These are phyloP conservation scores for Melanogrammus aeglefinus DNA, from an alignment of 2,797 vertebrate species.

Conservation along the genomic window DNA sequence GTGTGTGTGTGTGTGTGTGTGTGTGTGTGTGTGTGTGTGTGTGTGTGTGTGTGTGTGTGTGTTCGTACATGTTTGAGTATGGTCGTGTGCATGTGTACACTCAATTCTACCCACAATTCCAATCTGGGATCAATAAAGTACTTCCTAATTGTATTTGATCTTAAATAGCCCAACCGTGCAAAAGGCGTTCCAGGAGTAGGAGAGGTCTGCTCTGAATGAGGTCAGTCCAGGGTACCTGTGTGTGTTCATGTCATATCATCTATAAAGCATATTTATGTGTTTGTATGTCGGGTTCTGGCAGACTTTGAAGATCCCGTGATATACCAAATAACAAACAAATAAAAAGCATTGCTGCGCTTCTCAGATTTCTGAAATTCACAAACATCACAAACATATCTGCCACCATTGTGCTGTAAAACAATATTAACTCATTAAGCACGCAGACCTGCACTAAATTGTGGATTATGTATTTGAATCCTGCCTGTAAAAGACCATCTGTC, in stretches of 20 bases:
- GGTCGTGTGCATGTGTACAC: too few relatives aligned
- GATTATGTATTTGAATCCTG: constrained; percentile 24
- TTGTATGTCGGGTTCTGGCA: neutral
- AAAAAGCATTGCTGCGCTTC: neutral
- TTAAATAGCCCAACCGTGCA: neutral
- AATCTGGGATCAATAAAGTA: neutral
- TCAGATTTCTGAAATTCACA: neutral
- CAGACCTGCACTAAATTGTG: neutral
- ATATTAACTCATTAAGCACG: neutral
- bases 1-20: too few relatives aligned
- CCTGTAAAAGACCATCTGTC: constrained; percentile 43
- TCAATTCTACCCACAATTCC: neutral
- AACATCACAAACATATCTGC: neutral
- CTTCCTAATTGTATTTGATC: neutral
- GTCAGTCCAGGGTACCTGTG: neutral
- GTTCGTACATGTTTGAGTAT: too few relatives aligned
- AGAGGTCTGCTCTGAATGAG: neutral
- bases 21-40: too few relatives aligned
- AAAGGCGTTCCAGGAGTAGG: neutral
- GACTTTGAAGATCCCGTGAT: neutral
- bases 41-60: too few relatives aligned
- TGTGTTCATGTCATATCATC: neutral
- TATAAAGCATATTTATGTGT: neutral
- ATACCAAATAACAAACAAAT: neutral
- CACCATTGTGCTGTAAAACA: neutral